Base-by-base conservation (phyloP, 1,140 invertebrate species). In the Tenebrio molitor region DNA sequence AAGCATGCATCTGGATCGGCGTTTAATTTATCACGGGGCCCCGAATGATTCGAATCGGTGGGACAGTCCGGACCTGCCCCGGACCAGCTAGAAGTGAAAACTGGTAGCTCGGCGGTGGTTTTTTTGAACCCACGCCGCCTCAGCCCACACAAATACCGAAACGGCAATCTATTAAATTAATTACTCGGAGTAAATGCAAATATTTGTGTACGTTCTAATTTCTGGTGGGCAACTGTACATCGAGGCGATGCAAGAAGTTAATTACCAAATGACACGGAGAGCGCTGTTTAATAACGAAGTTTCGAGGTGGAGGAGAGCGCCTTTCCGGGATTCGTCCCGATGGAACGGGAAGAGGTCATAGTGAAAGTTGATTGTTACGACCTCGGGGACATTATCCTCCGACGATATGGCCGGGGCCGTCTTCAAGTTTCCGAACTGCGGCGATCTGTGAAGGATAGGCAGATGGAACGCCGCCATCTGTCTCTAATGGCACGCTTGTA, bases 401-500 rank as follows among this genome's bases (percentile, higher is more conserved):
- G 15, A 58, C 46, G 50, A 58, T 25, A 58, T 58, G 50, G 10
- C 23, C 23, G 21, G n/a, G n/a, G 21, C 50, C 14, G 50, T 58
- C 50, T 58, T 58, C 21, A 34, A 58, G 50, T 58, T 58, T 58
- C 17, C 17, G 21, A 53, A 53, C 17, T 53, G 46, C 23, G 44
- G 16, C 19, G 50, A 58, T 58, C 12, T 58, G 50, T 58, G 50
- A 58, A 33, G 50, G 50, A 58, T 58, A 58, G 50, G 21, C 23
- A 58, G 50, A 58, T 12, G 23, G 46, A 53, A 53, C 10, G 21
- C 36, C 64, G 33, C 19, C 64, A 67, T 67, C 64, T 67, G 64
- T 25, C 39, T 42, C 42, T 67, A 67, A 44, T 67, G 64, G 64
- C 42, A 58, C 50, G 50, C 50, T 58, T 58, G 50, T 58, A 15